These are phyloP conservation scores for Amphiura filiformis DNA, from an alignment of 35 echinoderm and acorn worm genomes.

Conservation along the genomic window DNA sequence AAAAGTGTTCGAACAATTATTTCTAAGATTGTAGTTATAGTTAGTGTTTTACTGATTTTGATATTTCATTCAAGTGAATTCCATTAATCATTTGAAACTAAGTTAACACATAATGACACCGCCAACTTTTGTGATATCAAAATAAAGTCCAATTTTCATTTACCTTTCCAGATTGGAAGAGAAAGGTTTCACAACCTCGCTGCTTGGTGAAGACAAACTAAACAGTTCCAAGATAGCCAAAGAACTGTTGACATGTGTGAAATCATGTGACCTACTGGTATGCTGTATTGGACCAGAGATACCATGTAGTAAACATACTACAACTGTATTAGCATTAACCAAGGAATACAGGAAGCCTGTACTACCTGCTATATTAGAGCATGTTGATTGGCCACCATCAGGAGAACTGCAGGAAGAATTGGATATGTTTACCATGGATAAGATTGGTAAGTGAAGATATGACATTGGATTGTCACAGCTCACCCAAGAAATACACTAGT, in stretches of 20 bases:
- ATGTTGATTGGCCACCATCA: constrained; percentile 72
- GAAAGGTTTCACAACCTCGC: constrained; percentile 60
- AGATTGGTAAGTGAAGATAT: constrained; percentile 88
- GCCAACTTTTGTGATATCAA: too few species aligned
- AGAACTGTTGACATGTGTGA: constrained; percentile 11
- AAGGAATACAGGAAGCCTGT: constrained; percentile 55
- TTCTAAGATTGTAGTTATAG: too few species aligned
- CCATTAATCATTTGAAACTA: too few species aligned
- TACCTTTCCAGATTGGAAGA: constrained; percentile 54
- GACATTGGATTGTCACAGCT: neutral
- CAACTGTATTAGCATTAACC: constrained; percentile 43
- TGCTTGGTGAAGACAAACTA: constrained; percentile 24
- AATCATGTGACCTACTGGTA: constrained; percentile 44
- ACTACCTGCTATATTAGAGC: constrained; percentile 66
- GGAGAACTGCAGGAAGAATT: constrained; percentile 66
- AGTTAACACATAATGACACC: too few species aligned
- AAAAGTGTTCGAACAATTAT: too few species aligned
- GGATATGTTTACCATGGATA: constrained; percentile 70
- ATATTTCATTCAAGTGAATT: too few species aligned
- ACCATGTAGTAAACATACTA: constrained; percentile 28
- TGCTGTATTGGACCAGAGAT: constrained; percentile 87
- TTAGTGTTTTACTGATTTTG: too few species aligned
- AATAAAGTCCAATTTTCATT: too few species aligned
- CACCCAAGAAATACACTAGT: too few species aligned
- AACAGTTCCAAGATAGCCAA: constrained; percentile 23